phyloP scores from a whole-genome alignment of 2,797 vertebrate species.

The Chromobotia macracanthus region DNA sequence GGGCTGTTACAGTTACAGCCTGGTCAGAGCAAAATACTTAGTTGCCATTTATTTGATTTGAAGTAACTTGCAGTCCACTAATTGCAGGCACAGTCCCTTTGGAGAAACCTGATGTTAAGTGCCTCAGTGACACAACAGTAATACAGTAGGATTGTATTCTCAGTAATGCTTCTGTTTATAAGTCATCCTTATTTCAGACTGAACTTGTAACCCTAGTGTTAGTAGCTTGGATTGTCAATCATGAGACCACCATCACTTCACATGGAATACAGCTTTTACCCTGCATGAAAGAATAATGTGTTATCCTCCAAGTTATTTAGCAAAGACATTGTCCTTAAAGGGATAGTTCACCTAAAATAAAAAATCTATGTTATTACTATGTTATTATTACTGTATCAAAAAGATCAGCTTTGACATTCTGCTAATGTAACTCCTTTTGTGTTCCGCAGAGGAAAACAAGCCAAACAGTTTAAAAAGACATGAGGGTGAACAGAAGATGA shows the following conservation, averaged over 20 bases:
- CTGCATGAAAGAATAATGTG: not conserved
- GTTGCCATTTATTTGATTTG: slow-evolving; percentile 26
- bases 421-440: not conserved
- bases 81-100: slow-evolving; percentile 25
- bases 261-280: not conserved
- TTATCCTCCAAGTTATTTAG: not conserved
- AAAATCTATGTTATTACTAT: too few species aligned
- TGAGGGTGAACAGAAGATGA: not conserved
- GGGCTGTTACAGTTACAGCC: slow-evolving; percentile 8
- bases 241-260: not conserved
- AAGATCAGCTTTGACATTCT: not conserved
- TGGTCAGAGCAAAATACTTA: slow-evolving; percentile 21
- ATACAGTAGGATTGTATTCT: slow-evolving; percentile 35
- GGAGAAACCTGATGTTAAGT: slow-evolving; percentile 28
- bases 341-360: too few species aligned
- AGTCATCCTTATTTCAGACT: slow-evolving; percentile 2
- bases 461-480: not conserved
- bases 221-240: not conserved
- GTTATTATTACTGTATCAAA: too few species aligned
- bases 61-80: slow-evolving; percentile 36
- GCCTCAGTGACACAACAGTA: not conserved
- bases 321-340: not conserved
- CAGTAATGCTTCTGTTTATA: slow-evolving; percentile 4
- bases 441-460: not conserved
- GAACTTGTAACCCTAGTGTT: not conserved